These are phyloP conservation scores for Leistus spinibarbis DNA, from an alignment of 2,888 invertebrate species.

Conservation along the genomic window DNA sequence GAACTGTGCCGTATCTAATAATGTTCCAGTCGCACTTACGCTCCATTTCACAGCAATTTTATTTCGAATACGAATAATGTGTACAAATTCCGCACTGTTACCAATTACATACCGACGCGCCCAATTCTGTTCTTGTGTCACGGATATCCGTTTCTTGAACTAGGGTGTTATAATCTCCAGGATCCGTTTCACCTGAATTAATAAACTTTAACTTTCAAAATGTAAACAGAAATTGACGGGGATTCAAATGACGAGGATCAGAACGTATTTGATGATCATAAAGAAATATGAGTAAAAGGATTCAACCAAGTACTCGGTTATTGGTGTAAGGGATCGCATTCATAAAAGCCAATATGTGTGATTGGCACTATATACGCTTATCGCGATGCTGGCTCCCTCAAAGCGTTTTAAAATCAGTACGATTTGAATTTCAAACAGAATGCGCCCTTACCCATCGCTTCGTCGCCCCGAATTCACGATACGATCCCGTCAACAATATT, in stretches of 20 bases:
- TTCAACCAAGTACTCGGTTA: no score
- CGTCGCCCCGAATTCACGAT: constrained; percentile 33
- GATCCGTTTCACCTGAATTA: no score
- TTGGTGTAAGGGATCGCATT: constrained; percentile 11
- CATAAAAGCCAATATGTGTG: constrained; percentile 35
- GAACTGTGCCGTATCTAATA: constrained; percentile 44
- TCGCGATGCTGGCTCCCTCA: constrained; percentile 17
- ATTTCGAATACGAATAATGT: not conserved
- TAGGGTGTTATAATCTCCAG: no score
- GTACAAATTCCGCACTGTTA: not conserved
- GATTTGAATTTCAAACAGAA: constrained; percentile 48
- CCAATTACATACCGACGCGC: not conserved
- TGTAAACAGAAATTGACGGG: no score
- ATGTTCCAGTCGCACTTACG: constrained; percentile 14
- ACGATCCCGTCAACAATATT: constrained; percentile 46
- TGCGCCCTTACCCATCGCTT: constrained; percentile 37
- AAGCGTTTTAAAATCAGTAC: constrained; percentile 43
- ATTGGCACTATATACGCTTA: constrained; percentile 33
- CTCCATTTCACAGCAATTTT: not conserved
- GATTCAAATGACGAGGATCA: no score
- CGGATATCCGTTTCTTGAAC: not conserved
- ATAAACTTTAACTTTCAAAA: no score
- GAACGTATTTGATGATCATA: no score
- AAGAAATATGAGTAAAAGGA: no score
- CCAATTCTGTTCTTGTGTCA: no score